A percentile compares a stretch with the other conserved stretches of the same genome.
Evolutionary conservation across 2,888 invertebrate species (phyloP).

Genomic region (Entomobrya multifasciata): DNA sequence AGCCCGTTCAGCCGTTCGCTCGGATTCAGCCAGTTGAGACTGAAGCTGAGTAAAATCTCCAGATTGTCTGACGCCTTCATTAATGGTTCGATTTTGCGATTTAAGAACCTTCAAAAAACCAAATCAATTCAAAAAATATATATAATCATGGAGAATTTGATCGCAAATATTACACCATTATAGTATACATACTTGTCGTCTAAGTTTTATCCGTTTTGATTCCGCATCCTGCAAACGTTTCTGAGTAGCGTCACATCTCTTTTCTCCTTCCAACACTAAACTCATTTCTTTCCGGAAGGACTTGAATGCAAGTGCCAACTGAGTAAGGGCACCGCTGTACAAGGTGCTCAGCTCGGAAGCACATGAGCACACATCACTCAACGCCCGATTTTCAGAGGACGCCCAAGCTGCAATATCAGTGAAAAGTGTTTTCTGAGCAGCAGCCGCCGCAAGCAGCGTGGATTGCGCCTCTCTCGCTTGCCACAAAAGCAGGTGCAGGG

Average conservation of each 20-base stretch:
- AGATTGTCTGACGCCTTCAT: slow-evolving; percentile 73
- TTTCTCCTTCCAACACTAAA: slow-evolving; percentile 79
- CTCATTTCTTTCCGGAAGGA: slow-evolving; percentile 79
- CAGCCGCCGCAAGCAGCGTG: slow-evolving; percentile 76
- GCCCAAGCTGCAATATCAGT: slow-evolving; percentile 79
- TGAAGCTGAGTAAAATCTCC: slow-evolving; percentile 82
- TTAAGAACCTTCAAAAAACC: slow-evolving; percentile 67
- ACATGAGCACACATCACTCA: slow-evolving; percentile 78
- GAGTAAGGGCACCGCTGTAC: slow-evolving; percentile 74
- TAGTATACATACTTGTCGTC: slow-evolving; percentile 65
- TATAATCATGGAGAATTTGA: too few species aligned
- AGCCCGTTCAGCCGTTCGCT: slow-evolving; percentile 82
- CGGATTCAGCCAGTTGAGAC: slow-evolving; percentile 82
- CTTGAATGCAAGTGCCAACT: slow-evolving; percentile 78
- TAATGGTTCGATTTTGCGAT: slow-evolving; percentile 77
- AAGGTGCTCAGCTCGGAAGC: slow-evolving; percentile 76
- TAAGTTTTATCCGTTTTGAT: slow-evolving; percentile 76
- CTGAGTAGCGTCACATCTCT: slow-evolving; percentile 76
- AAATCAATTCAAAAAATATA: too few species aligned
- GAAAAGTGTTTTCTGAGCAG: slow-evolving; percentile 78
- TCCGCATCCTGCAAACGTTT: slow-evolving; percentile 78
- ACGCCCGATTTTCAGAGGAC: slow-evolving; percentile 77
- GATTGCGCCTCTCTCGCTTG: slow-evolving; percentile 78
- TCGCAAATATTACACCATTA: too few species aligned
- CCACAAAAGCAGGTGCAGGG: slow-evolving; percentile 78